Evolutionary conservation across 2,113 vertebrate genomes (phyloP).

Genomic region (Bombycilla garrulus): DNA sequence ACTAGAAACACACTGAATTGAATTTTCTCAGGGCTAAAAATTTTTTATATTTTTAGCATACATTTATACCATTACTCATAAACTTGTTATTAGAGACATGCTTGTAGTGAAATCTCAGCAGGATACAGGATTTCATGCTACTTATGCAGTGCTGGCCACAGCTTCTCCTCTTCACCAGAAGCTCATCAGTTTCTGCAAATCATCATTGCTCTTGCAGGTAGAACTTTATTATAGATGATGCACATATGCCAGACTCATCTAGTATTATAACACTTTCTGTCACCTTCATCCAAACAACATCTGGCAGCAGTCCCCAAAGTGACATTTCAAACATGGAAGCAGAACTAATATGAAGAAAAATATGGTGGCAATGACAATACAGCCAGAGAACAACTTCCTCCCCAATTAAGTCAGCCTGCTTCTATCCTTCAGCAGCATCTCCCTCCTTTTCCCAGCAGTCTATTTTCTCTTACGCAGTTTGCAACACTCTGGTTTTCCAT

Average conservation of each 20-base stretch:
- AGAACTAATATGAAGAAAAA: slow-evolving; percentile 54
- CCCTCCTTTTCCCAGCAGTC: background rate
- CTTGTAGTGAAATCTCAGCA: background rate
- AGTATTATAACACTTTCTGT: slow-evolving; percentile 47
- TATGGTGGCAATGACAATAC: background rate
- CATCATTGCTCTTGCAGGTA: slow-evolving; percentile 40
- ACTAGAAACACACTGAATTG: background rate
- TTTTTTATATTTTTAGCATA: background rate
- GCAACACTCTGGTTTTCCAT: background rate
- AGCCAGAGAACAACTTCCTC: background rate
- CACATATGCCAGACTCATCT: slow-evolving; percentile 58
- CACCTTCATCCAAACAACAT: slow-evolving; percentile 62
- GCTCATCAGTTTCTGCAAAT: slow-evolving; percentile 46
- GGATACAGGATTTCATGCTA: slow-evolving; percentile 17
- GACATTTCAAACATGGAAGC: slow-evolving; percentile 29
- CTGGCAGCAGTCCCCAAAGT: slow-evolving; percentile 53
- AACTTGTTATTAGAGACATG: background rate
- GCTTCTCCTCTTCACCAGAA: slow-evolving; percentile 2
- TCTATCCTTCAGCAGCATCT: background rate
- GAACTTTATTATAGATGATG: slow-evolving; percentile 54
- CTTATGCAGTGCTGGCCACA: background rate
- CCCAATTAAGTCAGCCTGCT: background rate
- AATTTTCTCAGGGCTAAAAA: background rate
- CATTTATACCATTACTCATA: background rate
- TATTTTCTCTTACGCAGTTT: background rate